Percentiles rank a stretch among this genome's conserved stretches.
These are phyloP conservation scores for Cyclophora albipunctata DNA, from an alignment of 2,888 invertebrate species.

Conservation along the genomic window DNA sequence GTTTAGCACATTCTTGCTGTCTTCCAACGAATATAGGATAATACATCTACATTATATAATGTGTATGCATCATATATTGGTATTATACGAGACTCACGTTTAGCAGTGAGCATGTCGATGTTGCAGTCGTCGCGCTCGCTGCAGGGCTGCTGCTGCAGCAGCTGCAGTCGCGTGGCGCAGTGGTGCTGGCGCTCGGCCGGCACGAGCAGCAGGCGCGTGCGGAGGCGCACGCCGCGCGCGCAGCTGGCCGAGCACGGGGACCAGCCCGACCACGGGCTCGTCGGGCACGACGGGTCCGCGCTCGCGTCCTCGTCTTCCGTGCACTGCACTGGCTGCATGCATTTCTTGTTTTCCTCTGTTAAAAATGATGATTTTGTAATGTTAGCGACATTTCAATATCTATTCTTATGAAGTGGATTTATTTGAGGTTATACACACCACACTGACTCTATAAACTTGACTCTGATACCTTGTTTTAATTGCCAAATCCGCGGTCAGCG, in stretches of 20 bases:
- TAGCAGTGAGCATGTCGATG: constrained; percentile 84
- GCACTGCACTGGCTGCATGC: constrained; percentile 76
- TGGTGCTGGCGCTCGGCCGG: constrained; percentile 78
- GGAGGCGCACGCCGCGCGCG: constrained; percentile 83
- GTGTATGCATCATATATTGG: too few relatives aligned
- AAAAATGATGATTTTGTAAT: background rate
- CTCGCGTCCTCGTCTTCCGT: constrained; percentile 54
- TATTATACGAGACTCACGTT: constrained; percentile 68
- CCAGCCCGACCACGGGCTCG: constrained; percentile 94
- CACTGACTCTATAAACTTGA: too few relatives aligned
- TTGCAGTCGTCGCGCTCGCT: constrained; percentile 79
- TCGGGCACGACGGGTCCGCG: constrained; percentile 79
- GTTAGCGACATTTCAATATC: too few relatives aligned
- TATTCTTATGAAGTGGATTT: too few relatives aligned
- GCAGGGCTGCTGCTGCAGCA: constrained; percentile 85
- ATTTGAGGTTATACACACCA: too few relatives aligned
- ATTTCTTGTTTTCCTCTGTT: constrained; percentile 85
- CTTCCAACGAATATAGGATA: too few relatives aligned
- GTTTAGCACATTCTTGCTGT: too few relatives aligned
- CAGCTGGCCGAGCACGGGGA: constrained; percentile 93
- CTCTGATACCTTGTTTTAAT: too few relatives aligned
- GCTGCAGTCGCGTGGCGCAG: constrained; percentile 80
- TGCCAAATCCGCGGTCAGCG: too few relatives aligned
- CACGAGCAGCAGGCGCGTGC: constrained; percentile 82
- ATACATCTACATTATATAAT: too few relatives aligned